Percentiles rank a stretch among this genome's conserved stretches.
These are phyloP conservation scores for Sphaeridia pumilis DNA, from an alignment of 2,888 invertebrate species.

Conservation along the genomic window DNA sequence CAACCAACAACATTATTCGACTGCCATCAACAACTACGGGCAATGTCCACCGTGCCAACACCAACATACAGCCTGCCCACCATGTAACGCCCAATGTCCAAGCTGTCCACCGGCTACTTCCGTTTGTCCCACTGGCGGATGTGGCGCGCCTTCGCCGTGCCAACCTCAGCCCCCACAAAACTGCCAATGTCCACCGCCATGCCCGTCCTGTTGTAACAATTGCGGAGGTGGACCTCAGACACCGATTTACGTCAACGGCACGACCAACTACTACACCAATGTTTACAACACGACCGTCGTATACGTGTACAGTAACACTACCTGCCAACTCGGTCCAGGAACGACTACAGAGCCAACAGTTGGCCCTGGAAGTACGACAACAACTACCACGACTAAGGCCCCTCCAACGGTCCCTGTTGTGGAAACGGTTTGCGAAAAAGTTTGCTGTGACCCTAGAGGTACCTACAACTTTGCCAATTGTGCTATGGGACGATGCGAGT, in stretches of 20 bases:
- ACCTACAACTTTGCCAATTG: not conserved
- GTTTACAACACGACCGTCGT: not conserved
- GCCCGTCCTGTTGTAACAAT: not conserved
- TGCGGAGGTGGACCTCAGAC: not conserved
- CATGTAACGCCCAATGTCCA: not conserved
- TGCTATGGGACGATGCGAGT: not conserved
- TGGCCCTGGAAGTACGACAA: too few species aligned
- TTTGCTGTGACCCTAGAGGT: conserved; percentile 7
- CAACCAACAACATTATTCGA: not conserved
- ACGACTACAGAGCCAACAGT: not conserved
- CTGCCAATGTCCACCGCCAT: conserved; percentile 1
- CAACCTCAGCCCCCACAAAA: not conserved
- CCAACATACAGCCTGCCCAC: not conserved
- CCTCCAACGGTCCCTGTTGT: not conserved
- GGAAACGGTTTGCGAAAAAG: not conserved
- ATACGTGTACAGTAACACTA: not conserved
- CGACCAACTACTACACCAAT: not conserved
- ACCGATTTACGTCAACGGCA: not conserved
- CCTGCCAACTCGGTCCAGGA: not conserved
- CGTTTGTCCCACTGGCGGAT: not conserved
- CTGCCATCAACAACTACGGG: not conserved
- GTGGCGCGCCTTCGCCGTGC: not conserved
- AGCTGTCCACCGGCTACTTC: not conserved
- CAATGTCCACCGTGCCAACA: not conserved
- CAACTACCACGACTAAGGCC: not conserved